phyloP scores from a whole-genome alignment of 2,888 invertebrate genomes.

The Spilosoma lubricipeda region DNA sequence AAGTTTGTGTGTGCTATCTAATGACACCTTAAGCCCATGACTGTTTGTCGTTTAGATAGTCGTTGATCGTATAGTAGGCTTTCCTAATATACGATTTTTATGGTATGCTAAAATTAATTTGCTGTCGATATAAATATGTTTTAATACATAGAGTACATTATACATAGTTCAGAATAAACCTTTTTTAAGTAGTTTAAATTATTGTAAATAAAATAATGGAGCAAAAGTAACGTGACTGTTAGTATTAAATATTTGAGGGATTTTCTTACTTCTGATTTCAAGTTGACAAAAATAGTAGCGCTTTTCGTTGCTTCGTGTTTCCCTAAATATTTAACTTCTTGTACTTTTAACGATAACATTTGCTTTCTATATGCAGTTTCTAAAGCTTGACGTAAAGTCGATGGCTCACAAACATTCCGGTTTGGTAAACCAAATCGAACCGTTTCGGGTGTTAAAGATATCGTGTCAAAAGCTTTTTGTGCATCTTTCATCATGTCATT shows the following conservation, averaged over 20 bases:
- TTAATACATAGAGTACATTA: too few relatives aligned
- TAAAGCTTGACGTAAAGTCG: slow-evolving; percentile 66
- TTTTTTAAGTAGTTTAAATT: too few relatives aligned
- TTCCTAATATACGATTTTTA: too few relatives aligned
- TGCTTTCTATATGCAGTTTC: slow-evolving; percentile 73
- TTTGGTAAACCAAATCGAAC: slow-evolving; percentile 89
- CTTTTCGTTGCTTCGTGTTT: slow-evolving; percentile 81
- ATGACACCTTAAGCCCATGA: too few relatives aligned
- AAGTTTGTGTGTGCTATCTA: too few relatives aligned
- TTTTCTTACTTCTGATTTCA: slow-evolving; percentile 77
- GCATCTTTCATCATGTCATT: slow-evolving; percentile 94
- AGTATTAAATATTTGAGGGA: neutral
- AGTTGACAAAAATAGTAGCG: slow-evolving; percentile 87
- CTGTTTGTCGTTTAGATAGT: too few relatives aligned
- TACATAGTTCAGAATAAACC: too few relatives aligned
- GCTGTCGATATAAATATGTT: too few relatives aligned
- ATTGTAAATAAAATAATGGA: neutral
- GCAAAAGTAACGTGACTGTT: neutral
- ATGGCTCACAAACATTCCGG: slow-evolving; percentile 43
- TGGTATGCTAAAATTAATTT: too few relatives aligned
- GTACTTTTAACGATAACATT: slow-evolving; percentile 83
- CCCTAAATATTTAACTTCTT: slow-evolving; percentile 86
- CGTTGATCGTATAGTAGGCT: too few relatives aligned
- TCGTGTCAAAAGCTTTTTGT: slow-evolving; percentile 90
- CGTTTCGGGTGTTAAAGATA: slow-evolving; percentile 90